Evolutionary conservation across 2,888 invertebrate genomes (phyloP).

Genomic region (Phania funesta): DNA sequence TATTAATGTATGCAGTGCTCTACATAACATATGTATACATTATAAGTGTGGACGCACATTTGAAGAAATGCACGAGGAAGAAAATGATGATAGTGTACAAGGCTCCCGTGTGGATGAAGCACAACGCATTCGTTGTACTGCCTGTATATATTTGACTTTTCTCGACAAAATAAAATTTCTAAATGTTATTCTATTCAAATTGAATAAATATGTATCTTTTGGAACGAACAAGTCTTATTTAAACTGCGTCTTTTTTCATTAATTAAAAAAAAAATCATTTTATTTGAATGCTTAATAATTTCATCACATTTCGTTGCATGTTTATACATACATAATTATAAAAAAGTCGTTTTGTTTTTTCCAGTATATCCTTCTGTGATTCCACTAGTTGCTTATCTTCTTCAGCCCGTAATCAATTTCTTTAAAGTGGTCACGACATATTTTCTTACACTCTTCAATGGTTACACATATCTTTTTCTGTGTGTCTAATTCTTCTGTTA

Average conservation of each 20-base stretch:
- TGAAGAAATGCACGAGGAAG: neutral
- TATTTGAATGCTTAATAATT: neutral
- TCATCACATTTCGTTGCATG: neutral
- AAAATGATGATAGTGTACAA: too few relatives aligned
- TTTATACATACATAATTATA: neutral
- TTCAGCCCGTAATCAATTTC: too few relatives aligned
- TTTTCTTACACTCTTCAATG: too few relatives aligned
- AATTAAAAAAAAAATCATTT: neutral
- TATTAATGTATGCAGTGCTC: neutral
- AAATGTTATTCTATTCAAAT: neutral
- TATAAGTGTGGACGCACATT: neutral
- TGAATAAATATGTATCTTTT: neutral
- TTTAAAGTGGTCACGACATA: too few relatives aligned
- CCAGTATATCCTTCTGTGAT: too few relatives aligned
- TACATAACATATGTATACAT: conserved; percentile 3
- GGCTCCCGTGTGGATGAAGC: too few relatives aligned
- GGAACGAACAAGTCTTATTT: neutral
- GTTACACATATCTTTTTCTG: neutral
- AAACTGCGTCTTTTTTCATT: neutral
- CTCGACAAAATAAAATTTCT: neutral
- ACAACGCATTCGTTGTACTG: neutral
- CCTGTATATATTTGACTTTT: neutral
- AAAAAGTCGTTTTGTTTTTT: too few relatives aligned
- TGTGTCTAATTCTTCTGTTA: neutral
- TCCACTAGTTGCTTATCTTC: too few relatives aligned